Evolutionary conservation across 2,888 invertebrate genomes (phyloP).

Genomic region (Linnaemya tessellans): DNA sequence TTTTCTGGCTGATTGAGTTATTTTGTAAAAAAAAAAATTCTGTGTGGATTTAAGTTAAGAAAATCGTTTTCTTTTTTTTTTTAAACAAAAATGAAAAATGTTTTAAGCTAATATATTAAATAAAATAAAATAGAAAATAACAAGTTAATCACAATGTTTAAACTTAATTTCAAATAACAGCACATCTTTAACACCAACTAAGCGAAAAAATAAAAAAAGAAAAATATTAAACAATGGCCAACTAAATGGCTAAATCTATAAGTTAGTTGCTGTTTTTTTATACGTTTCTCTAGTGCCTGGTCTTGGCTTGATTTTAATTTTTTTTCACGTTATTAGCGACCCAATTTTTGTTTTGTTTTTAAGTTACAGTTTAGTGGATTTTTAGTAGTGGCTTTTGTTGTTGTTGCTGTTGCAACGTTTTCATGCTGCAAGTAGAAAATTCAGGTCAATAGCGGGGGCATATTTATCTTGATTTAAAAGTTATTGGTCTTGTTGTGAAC

Average conservation of each 20-base stretch:
- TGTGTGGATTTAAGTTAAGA: constrained; percentile 10
- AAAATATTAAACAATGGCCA: background rate
- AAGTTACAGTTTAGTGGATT: constrained; percentile 38
- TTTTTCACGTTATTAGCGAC: constrained; percentile 38
- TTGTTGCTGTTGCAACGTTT: constrained; percentile 14
- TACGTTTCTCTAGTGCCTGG: background rate
- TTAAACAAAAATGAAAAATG: background rate
- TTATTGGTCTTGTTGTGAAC: constrained; percentile 68
- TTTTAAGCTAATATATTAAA: constrained; percentile 8
- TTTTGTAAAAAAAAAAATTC: constrained; percentile 44
- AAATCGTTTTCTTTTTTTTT: constrained; percentile 1
- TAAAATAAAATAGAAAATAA: constrained; percentile 36
- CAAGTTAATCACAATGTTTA: constrained; percentile 70
- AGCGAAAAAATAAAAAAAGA: background rate
- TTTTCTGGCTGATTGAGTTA: constrained; percentile 68
- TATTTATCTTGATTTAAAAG: constrained; percentile 70
- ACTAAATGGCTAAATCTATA: constrained; percentile 28
- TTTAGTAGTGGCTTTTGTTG: constrained; percentile 26
- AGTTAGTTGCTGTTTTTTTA: constrained; percentile 10
- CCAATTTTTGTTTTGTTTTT: constrained; percentile 39
- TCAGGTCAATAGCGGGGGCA: constrained; percentile 71
- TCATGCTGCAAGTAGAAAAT: constrained; percentile 52
- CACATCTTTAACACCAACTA: constrained; percentile 68
- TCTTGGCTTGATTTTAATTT: constrained; percentile 29
- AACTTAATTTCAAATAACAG: constrained; percentile 65